Evolutionary conservation across 2,888 invertebrate species (phyloP).

Genomic region (Euclidia mi): DNA sequence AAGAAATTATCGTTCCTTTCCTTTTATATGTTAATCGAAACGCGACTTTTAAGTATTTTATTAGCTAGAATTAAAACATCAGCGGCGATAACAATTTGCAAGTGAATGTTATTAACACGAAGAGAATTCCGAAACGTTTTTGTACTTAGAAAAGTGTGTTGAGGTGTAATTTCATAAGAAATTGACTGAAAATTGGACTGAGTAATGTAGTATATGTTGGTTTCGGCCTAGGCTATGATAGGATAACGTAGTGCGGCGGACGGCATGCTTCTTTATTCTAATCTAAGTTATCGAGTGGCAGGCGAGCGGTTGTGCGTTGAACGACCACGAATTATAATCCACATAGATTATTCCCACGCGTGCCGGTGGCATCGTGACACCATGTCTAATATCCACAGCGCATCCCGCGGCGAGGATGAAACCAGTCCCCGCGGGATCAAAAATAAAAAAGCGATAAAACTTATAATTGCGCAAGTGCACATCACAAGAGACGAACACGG

Average conservation of each 20-base stretch:
- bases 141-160: conserved; percentile 84
- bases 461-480: conserved; percentile 47
- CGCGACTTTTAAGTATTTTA: conserved; percentile 39
- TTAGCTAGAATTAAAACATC: conserved; percentile 46
- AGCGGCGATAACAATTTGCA: conserved; percentile 46
- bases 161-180: conserved; percentile 87
- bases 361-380: conserved; percentile 43
- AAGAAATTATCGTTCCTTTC: conserved; percentile 65
- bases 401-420: conserved; percentile 43
- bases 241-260: conserved; percentile 82
- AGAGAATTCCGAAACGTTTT: conserved; percentile 73
- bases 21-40: conserved; percentile 40
- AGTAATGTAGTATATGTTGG: conserved; percentile 87
- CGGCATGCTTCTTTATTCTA: conserved; percentile 83
- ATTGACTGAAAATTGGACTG: conserved; percentile 90
- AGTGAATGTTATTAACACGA: conserved; percentile 58
- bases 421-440: conserved; percentile 52
- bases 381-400: conserved; percentile 21
- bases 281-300: conserved; percentile 66
- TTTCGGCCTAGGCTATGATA: conserved; percentile 87
- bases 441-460: conserved; percentile 36
- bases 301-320: conserved; percentile 65
- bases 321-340: conserved; percentile 43
- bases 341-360: conserved; percentile 39
- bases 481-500: conserved; percentile 44